Percentiles rank a stretch among this genome's conserved stretches.
These are phyloP conservation scores for Smutsia temminckii DNA, from an alignment of 2,797 vertebrate genomes.

Conservation along the genomic window DNA sequence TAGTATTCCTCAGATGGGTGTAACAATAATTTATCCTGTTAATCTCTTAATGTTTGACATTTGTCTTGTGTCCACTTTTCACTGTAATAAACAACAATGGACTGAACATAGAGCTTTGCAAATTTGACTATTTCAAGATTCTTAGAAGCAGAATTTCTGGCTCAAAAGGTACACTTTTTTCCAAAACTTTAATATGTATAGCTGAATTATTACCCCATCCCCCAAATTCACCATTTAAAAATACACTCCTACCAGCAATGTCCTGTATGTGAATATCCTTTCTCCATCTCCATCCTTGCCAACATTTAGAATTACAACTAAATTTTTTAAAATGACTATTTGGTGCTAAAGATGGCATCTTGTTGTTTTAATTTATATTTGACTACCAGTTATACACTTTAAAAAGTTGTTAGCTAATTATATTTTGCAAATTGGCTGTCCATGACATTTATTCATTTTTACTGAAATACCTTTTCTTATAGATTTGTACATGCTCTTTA, in stretches of 20 bases:
- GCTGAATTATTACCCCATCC: not conserved
- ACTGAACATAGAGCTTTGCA: not conserved
- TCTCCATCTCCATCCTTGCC: not conserved
- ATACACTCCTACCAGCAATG: not conserved
- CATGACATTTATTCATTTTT: not conserved
- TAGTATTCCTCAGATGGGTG: not conserved
- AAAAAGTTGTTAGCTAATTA: not conserved
- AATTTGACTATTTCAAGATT: slow-evolving; percentile 3
- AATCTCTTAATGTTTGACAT: not conserved
- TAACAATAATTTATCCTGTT: not conserved
- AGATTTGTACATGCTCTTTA: not conserved
- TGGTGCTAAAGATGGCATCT: not conserved
- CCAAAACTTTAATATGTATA: not conserved
- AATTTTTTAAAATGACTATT: not conserved
- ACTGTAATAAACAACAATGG: not conserved
- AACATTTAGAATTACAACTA: not conserved
- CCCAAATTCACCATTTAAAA: not conserved
- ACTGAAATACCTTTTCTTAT: slow-evolving; percentile 18
- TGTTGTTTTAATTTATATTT: not conserved
- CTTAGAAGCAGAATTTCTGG: not conserved
- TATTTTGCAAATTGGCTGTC: not conserved
- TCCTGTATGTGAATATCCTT: not conserved
- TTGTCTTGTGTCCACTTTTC: not conserved
- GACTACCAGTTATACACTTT: not conserved
- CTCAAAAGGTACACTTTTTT: not conserved